A percentile compares a stretch with the other conserved stretches of the same genome.
Evolutionary conservation across 2,888 invertebrate species (phyloP).

Genomic region (Hyppa rectilinea): DNA sequence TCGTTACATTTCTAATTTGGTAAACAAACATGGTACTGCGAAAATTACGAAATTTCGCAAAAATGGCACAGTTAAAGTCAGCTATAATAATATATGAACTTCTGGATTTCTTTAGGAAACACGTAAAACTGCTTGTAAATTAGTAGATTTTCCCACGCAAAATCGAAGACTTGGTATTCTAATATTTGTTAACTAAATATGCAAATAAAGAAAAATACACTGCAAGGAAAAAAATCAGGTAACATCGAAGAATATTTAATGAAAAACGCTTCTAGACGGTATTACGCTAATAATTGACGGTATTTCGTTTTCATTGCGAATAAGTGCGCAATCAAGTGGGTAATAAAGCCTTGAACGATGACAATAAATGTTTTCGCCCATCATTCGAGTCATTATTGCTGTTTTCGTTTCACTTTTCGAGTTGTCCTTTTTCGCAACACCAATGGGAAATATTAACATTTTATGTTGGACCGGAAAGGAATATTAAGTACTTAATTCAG

Average conservation of each 20-base stretch:
- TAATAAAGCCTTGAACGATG: slow-evolving; percentile 63
- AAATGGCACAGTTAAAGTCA: not conserved
- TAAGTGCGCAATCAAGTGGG: slow-evolving; percentile 61
- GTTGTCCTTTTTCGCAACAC: slow-evolving; percentile 24
- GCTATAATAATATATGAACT: no score
- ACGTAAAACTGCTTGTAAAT: not conserved
- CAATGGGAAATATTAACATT: slow-evolving; percentile 32
- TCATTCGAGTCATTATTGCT: slow-evolving; percentile 56
- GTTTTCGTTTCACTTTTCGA: slow-evolving; percentile 43
- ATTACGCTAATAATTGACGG: slow-evolving; percentile 55
- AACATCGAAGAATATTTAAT: slow-evolving; percentile 26
- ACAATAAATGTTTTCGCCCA: slow-evolving; percentile 60
- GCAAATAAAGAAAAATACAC: not conserved
- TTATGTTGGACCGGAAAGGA: slow-evolving; percentile 1
- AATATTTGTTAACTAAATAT: not conserved
- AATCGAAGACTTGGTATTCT: no score
- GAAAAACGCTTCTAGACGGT: slow-evolving; percentile 41
- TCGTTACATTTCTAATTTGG: slow-evolving; percentile 6
- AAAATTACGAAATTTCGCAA: not conserved
- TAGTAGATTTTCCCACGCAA: no score
- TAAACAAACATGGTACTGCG: not conserved
- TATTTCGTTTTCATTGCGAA: slow-evolving; percentile 57
- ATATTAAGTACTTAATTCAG: slow-evolving; percentile 27
- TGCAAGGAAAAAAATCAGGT: slow-evolving; percentile 19
- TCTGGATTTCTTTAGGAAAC: not conserved